Evolutionary conservation across 1,140 invertebrate genomes (phyloP).

Genomic region (Phymorhynchus buccinoides): DNA sequence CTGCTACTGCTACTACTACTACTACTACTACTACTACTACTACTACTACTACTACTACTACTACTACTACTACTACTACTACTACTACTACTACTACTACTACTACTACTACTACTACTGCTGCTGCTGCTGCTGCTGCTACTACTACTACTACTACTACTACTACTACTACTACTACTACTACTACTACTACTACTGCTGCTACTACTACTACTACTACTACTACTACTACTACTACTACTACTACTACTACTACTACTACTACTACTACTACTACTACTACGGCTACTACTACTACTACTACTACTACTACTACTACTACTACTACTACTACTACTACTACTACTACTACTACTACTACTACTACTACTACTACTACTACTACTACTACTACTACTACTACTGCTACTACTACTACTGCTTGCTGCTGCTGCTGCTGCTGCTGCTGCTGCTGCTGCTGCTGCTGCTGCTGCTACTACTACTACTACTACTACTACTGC

Average conservation of each 20-base stretch:
- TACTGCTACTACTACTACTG: slow-evolving; percentile 37
- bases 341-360: slow-evolving; percentile 21
- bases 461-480: slow-evolving; percentile 34
- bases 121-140: slow-evolving; percentile 31
- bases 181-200: slow-evolving; percentile 34
- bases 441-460: slow-evolving; percentile 32
- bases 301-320: no score
- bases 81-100: slow-evolving; percentile 38
- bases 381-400: slow-evolving; percentile 39
- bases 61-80: slow-evolving; percentile 28
- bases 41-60: slow-evolving; percentile 28
- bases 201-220: slow-evolving; percentile 32
- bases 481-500: slow-evolving; percentile 37
- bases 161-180: slow-evolving; percentile 37
- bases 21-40: slow-evolving; percentile 40
- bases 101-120: slow-evolving; percentile 38
- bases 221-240: neutral
- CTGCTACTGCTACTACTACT: slow-evolving; percentile 32
- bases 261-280: no score
- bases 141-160: slow-evolving; percentile 35
- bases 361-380: slow-evolving; percentile 34
- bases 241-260: slow-evolving; percentile 8
- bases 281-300: no score
- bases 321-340: slow-evolving; percentile 40
- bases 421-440: slow-evolving; percentile 30